A percentile compares a stretch with the other conserved stretches of the same genome.
Conservation (phyloP, 1,140 invertebrate species). For the Nilaparvata lugens region DNA sequence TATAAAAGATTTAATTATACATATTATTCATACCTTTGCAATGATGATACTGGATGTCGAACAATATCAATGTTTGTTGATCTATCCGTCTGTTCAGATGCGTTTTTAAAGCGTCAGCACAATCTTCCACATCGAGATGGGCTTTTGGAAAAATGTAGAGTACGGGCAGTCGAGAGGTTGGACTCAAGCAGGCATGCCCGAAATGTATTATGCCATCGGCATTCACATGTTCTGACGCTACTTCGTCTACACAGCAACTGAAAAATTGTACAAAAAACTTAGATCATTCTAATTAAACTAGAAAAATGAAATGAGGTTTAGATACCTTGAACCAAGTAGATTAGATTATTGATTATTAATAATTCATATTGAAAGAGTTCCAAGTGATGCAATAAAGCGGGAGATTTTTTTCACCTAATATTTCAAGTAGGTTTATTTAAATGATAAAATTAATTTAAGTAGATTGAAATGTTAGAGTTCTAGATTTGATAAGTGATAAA, state of each 20-base stretch:
- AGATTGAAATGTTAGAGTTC: too few species aligned
- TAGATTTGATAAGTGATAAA: too few species aligned
- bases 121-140: conserved; percentile 39
- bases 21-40: conserved; percentile 47
- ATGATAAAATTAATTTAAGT: too few species aligned
- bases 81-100: conserved; percentile 33
- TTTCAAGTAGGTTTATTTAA: too few species aligned
- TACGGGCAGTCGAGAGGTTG: conserved; percentile 55
- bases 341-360: too few species aligned
- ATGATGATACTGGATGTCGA: conserved; percentile 62
- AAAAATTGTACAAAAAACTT: too few species aligned
- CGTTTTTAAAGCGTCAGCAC: conserved; percentile 33
- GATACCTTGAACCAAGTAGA: too few species aligned
- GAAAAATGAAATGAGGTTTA: too few species aligned
- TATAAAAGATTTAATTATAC: neutral
- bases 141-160: conserved; percentile 58
- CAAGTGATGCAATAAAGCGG: too few species aligned
- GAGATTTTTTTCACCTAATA: too few species aligned
- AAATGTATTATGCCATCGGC: conserved; percentile 85
- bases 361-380: too few species aligned
- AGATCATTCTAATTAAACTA: neutral
- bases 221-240: conserved; percentile 76
- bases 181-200: conserved; percentile 76
- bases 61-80: conserved; percentile 52
- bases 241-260: conserved; percentile 89